Evolutionary conservation across 2,113 vertebrate genomes (phyloP), one percentile per base, ranked within the genome.

Genomic region (Panthera leo): DNA sequence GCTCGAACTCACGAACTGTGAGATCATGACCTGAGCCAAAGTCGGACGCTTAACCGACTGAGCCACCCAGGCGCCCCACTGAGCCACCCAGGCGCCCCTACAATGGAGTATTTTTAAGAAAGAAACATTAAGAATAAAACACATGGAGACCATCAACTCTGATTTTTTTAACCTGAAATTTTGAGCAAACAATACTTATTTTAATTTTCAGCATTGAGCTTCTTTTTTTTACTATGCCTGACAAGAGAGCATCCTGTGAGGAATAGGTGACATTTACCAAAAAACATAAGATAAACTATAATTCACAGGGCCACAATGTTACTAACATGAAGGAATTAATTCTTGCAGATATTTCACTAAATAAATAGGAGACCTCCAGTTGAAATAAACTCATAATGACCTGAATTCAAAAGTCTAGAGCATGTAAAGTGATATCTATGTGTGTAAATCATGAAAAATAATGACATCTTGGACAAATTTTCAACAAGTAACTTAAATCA

Each of bases 81-180:
- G 39, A 5, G 39, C 39, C 39, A 39, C 39, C 39, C 5, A 39
- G 39, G 39, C 5, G 39, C 39, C 39, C 39, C 39, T 61, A 39
- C 23, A 88, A 6, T 16, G 29, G 27, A 83, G 45, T 78, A 4
- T 25, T 90, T 84, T 84, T 63, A 51, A 13, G 16, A 90, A 85
- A 36, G 31, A 87, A 94, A 78, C 4, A 39, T 73, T 78, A 63
- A 85, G 51, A 85, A 88, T n/a, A 89, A 51, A 7, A 16, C 42
- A 71, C 13, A 29, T n/a, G 15, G 23, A 92, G n/a, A 75, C n/a
- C 39, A 93, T 63, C 34, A 42, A 25, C 25, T 87, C 9, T 67
- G 5, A 82, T 13, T 67, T 61, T 85, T 96, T 75, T n/a, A 45
- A 45, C n/a, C 85, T 88, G 48, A 91, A 93, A 93, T 79, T 86